A percentile compares a stretch with the other conserved stretches of the same genome.
These are phyloP conservation scores for Engraulis encrasicolus DNA, from an alignment of 2,113 vertebrate species.

Conservation along the genomic window DNA sequence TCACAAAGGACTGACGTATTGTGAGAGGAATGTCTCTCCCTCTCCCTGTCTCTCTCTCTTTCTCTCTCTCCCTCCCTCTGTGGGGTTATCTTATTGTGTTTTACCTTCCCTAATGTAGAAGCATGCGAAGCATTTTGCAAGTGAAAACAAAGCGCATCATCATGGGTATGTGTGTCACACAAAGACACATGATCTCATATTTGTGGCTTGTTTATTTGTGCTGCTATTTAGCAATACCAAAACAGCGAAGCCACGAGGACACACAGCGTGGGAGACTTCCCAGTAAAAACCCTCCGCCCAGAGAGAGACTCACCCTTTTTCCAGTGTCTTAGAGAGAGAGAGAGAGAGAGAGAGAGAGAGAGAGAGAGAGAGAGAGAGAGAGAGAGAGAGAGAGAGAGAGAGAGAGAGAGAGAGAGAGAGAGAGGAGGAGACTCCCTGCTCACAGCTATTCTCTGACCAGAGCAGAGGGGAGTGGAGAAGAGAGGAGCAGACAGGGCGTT, in stretches of 20 bases:
- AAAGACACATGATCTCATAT: background rate
- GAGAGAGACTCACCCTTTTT: background rate
- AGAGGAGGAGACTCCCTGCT: too few species aligned
- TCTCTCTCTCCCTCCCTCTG: background rate
- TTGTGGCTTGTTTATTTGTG: background rate
- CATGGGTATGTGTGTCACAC: too few species aligned
- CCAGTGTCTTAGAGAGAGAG: too few species aligned
- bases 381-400: too few species aligned
- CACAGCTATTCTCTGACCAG: too few species aligned
- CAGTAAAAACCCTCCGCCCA: background rate
- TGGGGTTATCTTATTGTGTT: too few species aligned
- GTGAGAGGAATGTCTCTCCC: background rate
- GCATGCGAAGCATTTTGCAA: background rate
- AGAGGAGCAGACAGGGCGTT: background rate
- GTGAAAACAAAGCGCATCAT: too few species aligned
- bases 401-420: too few species aligned
- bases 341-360: too few species aligned
- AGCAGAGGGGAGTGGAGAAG: too few species aligned
- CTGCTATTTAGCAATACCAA: background rate
- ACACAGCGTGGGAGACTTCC: background rate
- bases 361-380: too few species aligned
- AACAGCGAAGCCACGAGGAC: background rate
- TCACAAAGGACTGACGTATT: conserved; percentile 5
- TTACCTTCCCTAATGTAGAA: background rate
- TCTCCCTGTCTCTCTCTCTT: background rate